Evolutionary conservation across 2,888 invertebrate genomes (phyloP), one percentile per base, ranked within the genome.

Genomic region (Smittia sp.): DNA sequence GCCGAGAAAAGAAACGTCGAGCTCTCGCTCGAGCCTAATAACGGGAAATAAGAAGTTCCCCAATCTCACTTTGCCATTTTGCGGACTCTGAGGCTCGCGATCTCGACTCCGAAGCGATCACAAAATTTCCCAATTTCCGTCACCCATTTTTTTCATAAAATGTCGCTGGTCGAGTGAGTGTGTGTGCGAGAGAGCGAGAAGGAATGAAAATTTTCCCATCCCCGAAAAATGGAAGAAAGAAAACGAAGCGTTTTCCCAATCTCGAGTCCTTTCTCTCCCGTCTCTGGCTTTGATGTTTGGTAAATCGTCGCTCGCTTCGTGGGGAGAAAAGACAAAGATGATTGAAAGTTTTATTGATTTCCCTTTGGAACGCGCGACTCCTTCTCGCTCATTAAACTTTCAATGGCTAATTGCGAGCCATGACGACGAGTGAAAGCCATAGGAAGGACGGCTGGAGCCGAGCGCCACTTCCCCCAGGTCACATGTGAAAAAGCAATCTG

Each of bases 101-200:
- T 39, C 39, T 7, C 39, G 39, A 39, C 11, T 39, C 39, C 7
- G 39, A 13, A 13, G 7, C 39, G 39, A 15, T 52, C 15, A 13
- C 52, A 58, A 63, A 63, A 63, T 63, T 63, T 63, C 63, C 63
- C 63, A 63, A 63, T 63, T 63, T 63, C 63, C 63, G 63, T 63
- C 27, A 63, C 63, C 63, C 27, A 63, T 63, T 63, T 63, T 63
- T 63, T 24, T 63, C 63, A 63, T 63, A 63, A 63, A 63, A 63
- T 63, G 63, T 63, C 63, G 63, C 63, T 63, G 9, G 3, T 58
- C 22, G 46, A 46, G n/a, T 46, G 32, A 46, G 58, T 22, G 22
- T 58, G 27, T 63, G 63, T 15, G 7, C 20, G 25, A 27, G 27
- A 13, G 63, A 63, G 27, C 7, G 3, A 27, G 27, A 24, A n/a